Conservation (phyloP, 1,140 invertebrate species). For the Planococcus citri region DNA sequence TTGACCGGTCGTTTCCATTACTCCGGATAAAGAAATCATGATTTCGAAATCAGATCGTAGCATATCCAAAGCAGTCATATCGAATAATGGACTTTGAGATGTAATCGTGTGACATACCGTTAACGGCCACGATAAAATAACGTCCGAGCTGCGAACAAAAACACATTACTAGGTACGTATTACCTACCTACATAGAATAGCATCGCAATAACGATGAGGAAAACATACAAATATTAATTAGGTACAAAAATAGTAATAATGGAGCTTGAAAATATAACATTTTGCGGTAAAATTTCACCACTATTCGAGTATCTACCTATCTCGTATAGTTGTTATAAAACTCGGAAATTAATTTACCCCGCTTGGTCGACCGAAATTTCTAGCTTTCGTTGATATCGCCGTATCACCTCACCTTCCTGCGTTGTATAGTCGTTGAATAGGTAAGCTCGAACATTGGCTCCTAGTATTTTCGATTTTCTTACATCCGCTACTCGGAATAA, state of each 20-base stretch:
- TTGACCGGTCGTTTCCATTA: constrained; percentile 62
- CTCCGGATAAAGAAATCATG: constrained; percentile 69
- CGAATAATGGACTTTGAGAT: constrained; percentile 43
- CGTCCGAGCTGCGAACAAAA: constrained; percentile 41
- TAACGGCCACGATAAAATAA: constrained; percentile 49
- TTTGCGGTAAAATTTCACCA: too few species aligned
- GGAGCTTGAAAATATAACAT: too few species aligned
- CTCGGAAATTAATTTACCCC: not conserved
- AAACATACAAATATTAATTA: too few species aligned
- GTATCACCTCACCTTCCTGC: constrained; percentile 72
- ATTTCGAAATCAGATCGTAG: constrained; percentile 65
- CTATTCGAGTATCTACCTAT: too few species aligned
- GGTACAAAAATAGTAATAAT: too few species aligned
- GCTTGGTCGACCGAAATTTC: constrained; percentile 37
- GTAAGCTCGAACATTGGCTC: constrained; percentile 78
- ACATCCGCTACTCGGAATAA: constrained; percentile 97
- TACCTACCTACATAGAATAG: too few species aligned
- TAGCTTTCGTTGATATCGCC: constrained; percentile 71
- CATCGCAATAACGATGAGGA: too few species aligned
- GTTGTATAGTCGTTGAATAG: constrained; percentile 78
- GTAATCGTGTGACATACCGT: constrained; percentile 40
- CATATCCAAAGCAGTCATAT: constrained; percentile 42
- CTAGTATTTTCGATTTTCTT: constrained; percentile 94
- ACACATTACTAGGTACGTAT: constrained; percentile 37
- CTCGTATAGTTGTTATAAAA: too few species aligned